Evolutionary conservation across 2,113 vertebrate species (phyloP).

Genomic region (Bagarius yarrelli): DNA sequence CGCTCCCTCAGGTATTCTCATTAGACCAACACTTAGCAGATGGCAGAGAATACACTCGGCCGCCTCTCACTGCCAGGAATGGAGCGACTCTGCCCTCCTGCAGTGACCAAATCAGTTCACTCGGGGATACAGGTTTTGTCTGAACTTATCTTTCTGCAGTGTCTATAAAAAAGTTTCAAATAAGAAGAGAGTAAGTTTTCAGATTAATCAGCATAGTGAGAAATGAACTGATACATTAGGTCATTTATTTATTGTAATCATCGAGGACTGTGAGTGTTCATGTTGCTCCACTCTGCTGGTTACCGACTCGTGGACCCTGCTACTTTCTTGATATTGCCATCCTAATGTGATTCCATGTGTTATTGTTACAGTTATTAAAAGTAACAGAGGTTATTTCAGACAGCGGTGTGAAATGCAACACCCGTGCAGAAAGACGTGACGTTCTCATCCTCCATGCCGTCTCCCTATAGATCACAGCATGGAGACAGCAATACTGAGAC

Average conservation of each 20-base stretch:
- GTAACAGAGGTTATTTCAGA: conserved; percentile 59
- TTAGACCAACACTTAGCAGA: conserved; percentile 42
- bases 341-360: conserved; percentile 52
- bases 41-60: conserved; percentile 28
- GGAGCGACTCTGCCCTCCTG: conserved; percentile 1
- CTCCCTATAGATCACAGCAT: background rate
- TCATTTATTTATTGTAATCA: background rate
- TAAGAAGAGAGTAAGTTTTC: background rate
- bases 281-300: background rate
- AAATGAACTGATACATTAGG: background rate
- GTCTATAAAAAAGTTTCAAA: background rate
- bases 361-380: conserved; percentile 62
- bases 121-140: background rate
- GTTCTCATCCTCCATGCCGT: conserved; percentile 31
- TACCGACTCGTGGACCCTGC: background rate
- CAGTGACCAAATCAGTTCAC: conserved; percentile 11
- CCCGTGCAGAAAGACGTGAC: conserved; percentile 43
- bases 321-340: conserved; percentile 30
- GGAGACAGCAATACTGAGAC: background rate
- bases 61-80: conserved; percentile 21
- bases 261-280: background rate
- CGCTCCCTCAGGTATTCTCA: conserved; percentile 43
- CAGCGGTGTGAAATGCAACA: conserved; percentile 64
- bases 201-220: background rate
- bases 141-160: conserved; percentile 1